phyloP scores from a whole-genome alignment of 2,797 vertebrate genomes.

The Neoniphon sammara region DNA sequence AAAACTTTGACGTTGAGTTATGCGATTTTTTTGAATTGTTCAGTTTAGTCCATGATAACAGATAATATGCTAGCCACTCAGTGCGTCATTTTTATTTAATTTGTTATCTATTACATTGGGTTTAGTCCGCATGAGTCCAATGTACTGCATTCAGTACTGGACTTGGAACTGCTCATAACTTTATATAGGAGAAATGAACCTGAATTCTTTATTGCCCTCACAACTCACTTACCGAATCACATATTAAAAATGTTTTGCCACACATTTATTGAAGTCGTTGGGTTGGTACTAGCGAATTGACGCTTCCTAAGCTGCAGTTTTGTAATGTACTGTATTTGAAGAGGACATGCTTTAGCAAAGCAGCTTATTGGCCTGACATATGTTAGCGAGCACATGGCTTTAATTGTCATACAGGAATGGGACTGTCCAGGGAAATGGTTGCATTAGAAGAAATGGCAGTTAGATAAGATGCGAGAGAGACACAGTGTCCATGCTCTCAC shows the following conservation, averaged over 20 bases:
- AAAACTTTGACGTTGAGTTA: too few species aligned
- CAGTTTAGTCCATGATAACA: too few species aligned
- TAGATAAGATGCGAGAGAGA: neutral
- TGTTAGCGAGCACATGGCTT: neutral
- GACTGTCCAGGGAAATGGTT: neutral
- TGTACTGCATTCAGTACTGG: neutral
- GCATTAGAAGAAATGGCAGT: neutral
- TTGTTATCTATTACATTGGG: too few species aligned
- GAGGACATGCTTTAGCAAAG: neutral
- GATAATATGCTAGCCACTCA: too few species aligned
- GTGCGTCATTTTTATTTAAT: too few species aligned
- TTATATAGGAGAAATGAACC: too few species aligned
- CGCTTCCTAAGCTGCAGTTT: neutral
- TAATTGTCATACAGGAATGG: slow-evolving; percentile 11
- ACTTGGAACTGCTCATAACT: too few species aligned
- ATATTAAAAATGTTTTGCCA: too few species aligned
- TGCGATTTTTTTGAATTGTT: too few species aligned
- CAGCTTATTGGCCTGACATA: neutral
- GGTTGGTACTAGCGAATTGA: neutral
- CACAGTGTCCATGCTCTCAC: too few species aligned
- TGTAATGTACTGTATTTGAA: neutral
- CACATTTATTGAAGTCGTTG: neutral
- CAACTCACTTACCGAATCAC: too few species aligned
- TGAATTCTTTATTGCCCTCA: too few species aligned
- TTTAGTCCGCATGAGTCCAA: neutral